phyloP scores from a whole-genome alignment of 1,140 invertebrate species.

The Matsumurasca onukii region DNA sequence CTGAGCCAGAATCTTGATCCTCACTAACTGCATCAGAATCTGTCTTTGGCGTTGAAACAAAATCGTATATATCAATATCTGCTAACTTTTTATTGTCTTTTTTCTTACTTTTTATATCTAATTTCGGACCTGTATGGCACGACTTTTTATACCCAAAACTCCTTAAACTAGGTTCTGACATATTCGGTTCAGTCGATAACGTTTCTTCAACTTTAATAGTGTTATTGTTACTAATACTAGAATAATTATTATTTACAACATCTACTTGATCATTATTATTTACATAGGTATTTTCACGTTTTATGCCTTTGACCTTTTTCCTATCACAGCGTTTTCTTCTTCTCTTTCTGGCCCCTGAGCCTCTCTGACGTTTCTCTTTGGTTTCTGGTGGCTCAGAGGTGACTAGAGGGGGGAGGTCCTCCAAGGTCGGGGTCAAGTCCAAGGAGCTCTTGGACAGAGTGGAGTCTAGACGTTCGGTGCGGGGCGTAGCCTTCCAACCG shows the following conservation, averaged over 20 bases:
- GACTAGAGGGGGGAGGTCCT: constrained; percentile 25
- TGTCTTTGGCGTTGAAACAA: constrained; percentile 32
- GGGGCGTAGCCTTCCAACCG: constrained; percentile 79
- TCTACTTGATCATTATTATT: constrained; percentile 25
- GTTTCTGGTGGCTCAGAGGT: constrained; percentile 5
- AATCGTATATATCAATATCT: constrained; percentile 31
- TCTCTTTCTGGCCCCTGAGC: constrained; percentile 32
- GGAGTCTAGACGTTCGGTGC: constrained; percentile 64
- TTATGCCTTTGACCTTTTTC: constrained; percentile 7
- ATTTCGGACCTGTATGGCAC: constrained; percentile 19
- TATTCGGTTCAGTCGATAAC: constrained; percentile 6
- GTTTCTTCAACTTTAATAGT: constrained; percentile 22
- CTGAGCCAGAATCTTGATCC: background rate
- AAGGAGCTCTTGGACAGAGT: constrained; percentile 51
- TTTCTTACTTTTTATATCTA: constrained; percentile 20
- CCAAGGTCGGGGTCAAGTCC: constrained; percentile 14
- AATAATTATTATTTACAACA: constrained; percentile 31
- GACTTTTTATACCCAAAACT: constrained; percentile 15
- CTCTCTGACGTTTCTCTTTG: constrained; percentile 37
- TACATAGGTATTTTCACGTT: background rate
- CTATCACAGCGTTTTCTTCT: constrained; percentile 22
- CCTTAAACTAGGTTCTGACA: constrained; percentile 19
- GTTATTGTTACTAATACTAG: constrained; percentile 20
- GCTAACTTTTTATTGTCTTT: constrained; percentile 26
- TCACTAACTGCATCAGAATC: constrained; percentile 9